Conservation (phyloP, 2,888 invertebrate genomes). For the Busseola fusca region DNA sequence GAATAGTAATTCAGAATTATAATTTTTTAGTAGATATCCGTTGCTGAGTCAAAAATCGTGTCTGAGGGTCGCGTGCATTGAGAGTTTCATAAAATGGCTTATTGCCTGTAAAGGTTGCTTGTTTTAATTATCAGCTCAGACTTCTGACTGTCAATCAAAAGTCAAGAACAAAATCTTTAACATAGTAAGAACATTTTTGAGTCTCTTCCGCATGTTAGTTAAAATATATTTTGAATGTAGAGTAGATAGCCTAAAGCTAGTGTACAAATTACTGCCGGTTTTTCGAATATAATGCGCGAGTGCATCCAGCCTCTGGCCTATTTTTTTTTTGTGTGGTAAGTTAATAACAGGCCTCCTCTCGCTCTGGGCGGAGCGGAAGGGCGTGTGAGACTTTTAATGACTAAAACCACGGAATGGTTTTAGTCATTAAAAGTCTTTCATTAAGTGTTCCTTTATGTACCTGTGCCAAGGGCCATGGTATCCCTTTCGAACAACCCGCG, state of each 20-base stretch:
- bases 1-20: neutral
- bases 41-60: slow-evolving; percentile 33
- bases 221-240: neutral
- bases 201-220: neutral
- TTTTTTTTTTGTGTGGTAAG: too few relatives aligned
- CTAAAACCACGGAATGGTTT: too few relatives aligned
- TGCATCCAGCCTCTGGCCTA: too few relatives aligned
- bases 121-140: slow-evolving; percentile 21
- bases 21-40: slow-evolving; percentile 9
- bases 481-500: too few relatives aligned
- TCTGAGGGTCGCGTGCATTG: neutral
- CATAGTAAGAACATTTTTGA: neutral
- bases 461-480: too few relatives aligned
- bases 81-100: neutral
- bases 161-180: slow-evolving; percentile 15
- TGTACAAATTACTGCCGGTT: neutral
- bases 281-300: too few relatives aligned
- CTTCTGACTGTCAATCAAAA: slow-evolving; percentile 42
- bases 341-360: too few relatives aligned
- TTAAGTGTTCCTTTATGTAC: too few relatives aligned
- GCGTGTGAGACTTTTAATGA: too few relatives aligned
- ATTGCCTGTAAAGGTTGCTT: slow-evolving; percentile 24
- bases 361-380: too few relatives aligned
- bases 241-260: neutral
- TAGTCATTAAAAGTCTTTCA: too few relatives aligned